Base-by-base conservation (phyloP, 1,140 invertebrate genomes). In the Arctopsyche grandis region DNA sequence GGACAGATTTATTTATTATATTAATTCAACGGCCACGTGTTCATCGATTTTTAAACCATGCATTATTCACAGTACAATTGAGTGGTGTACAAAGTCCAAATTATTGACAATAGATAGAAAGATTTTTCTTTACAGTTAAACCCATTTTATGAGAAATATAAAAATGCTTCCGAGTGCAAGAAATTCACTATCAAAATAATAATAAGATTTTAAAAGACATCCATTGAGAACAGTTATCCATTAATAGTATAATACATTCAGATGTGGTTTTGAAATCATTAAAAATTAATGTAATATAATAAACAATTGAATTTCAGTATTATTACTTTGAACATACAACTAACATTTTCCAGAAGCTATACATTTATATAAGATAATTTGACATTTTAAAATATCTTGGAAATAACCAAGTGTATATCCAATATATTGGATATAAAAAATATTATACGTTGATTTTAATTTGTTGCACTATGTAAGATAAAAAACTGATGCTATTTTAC, bases 1-100 rank as follows among this genome's bases (percentile, higher is more conserved):
- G 79, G 79, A 80, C 79, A 80, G 79, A 80, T 80, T 77, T 80
- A 80, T 77, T 80, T 29, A 58, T 73, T 80, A 80, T 66, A 73
- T 77, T 79, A 73, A 71, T 56, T 73, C 66, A 79, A 75, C 69
- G 69, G 29, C 43, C 75, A 70, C 56, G 56, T 69, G 43, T 74
- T 74, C 69, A 69, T 63, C 26, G 19, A 71, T 48, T 44, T 77
- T 24, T 58, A 24, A 22, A 58, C 48, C 38, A 60, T 71, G 26
- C 22, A 69, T 26, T 77, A 77, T 69, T 69, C 24, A 69, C 63
- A 69, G 14, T 48, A 69, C 46, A 69, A 69, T 77, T 48, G 38
- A 77, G 75, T 71, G 56, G 56, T 71, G 48, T 43, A 66, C 22
- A 66, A 12, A 26, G 63, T 66, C 16, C 46, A 56, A 56, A 4